Base-by-base conservation (phyloP, 2,113 vertebrate species). In the Chitala chitala region DNA sequence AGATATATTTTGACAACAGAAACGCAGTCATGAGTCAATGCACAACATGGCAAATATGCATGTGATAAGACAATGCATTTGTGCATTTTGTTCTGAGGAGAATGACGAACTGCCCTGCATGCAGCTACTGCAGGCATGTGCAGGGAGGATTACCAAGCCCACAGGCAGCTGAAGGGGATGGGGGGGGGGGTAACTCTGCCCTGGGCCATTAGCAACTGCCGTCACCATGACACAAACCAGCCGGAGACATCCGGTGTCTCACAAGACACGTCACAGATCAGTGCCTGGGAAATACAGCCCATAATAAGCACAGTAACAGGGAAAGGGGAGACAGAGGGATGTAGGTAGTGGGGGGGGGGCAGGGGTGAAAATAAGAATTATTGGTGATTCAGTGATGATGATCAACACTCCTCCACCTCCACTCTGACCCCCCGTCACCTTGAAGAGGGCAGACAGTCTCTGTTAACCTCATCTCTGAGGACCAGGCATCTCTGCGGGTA, bases 271-370 rank as follows among this genome's bases (percentile, higher is more conserved):
- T 46, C 56, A 22, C 80, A 83, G 85, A 82, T 78, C 78, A 78
- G 72, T 54, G 26, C 80, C 83, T 82, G 75, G 83, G 84, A 86
- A 91, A 90, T 88, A 83, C 75, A 78, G 82, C 68, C 63, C 75
- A 81, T 93, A 91, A 90, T 91, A 88, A 92, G 86, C 89, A 88
- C 78, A 55, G 90, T 86, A 92, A 86, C 88, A n/a, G 48, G 50
- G 26, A 17, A n/a, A 51, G 29, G 53, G 22, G 33, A 24, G 22
- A 48, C 7, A 29, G 46, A 3, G 10, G 58, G 10, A 8, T 33
- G 12, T 7, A 13, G 17, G 31, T 12, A 31, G 12, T 5, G 73
- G 31, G 48, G 6, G 51, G 50, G 55, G 53, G 55, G 31, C 33
- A 9, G 33, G 46, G 54, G 33, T 15, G 36, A 40, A 66, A 74